phyloP scores from a whole-genome alignment of 2,797 vertebrate genomes.

The Morus bassanus region DNA sequence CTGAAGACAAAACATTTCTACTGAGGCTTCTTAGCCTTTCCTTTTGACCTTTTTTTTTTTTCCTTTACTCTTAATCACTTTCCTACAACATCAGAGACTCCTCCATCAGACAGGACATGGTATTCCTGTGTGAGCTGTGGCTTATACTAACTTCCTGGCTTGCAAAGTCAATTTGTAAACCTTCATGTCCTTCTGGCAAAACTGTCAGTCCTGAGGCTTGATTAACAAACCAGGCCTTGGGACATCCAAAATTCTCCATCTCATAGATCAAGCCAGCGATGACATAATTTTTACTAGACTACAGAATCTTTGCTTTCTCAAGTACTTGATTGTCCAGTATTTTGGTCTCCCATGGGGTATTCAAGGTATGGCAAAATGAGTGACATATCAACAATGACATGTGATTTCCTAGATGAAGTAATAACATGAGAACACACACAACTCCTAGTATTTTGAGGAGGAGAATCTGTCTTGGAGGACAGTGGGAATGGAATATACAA shows the following conservation, averaged over 20 bases:
- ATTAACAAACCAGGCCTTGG: background rate
- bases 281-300: background rate
- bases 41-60: background rate
- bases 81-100: background rate
- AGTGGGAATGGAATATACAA: background rate
- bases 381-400: background rate
- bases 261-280: background rate
- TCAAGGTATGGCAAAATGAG: background rate
- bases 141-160: background rate
- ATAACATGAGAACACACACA: background rate
- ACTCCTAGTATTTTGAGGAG: background rate
- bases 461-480: background rate
- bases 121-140: background rate
- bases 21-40: background rate
- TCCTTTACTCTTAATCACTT: background rate
- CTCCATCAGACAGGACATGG: background rate
- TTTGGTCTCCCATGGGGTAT: background rate
- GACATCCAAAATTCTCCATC: background rate
- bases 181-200: background rate
- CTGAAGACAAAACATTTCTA: background rate
- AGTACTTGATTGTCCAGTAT: background rate
- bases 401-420: background rate
- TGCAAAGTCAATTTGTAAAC: background rate
- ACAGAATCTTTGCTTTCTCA: fast-evolving
- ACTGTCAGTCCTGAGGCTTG: background rate